These are phyloP conservation scores for Bettongia penicillata DNA, from an alignment of 2,113 vertebrate species.

Conservation along the genomic window DNA sequence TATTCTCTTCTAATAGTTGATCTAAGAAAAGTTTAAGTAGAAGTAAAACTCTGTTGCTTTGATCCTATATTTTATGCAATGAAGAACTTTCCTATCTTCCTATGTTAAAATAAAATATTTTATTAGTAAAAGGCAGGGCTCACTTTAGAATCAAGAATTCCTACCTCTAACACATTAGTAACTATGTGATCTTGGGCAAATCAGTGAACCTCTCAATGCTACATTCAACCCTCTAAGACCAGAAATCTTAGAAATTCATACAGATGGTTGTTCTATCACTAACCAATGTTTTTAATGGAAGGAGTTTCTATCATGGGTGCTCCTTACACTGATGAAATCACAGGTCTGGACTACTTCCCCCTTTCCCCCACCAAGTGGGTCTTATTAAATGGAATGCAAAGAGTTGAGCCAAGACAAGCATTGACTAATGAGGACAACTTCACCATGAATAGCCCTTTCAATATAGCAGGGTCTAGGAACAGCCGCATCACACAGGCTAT, in stretches of 20 bases:
- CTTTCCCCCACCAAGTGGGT: background rate
- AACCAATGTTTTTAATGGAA: background rate
- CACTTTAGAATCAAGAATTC: background rate
- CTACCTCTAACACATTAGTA: background rate
- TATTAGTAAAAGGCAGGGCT: background rate
- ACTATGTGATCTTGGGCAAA: background rate
- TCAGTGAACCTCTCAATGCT: background rate
- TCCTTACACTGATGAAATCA: background rate
- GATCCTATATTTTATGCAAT: background rate
- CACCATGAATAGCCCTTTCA: constrained; percentile 6
- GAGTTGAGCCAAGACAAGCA: background rate
- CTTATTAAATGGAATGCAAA: background rate
- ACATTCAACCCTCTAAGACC: background rate
- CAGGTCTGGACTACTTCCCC: background rate
- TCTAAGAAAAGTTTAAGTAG: background rate
- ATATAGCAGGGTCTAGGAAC: background rate
- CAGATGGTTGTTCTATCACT: background rate
- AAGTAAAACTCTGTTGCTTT: background rate
- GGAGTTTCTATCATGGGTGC: background rate
- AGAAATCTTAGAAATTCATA: background rate
- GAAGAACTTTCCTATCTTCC: background rate
- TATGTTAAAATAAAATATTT: background rate
- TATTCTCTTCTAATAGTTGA: background rate
- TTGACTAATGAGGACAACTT: background rate
- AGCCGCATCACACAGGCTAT: background rate